Percentiles rank a stretch among this genome's conserved stretches.
Evolutionary conservation across 53 echinoderm and acorn worm genomes (phyloP).

Genomic region (Astropecten irregularis): DNA sequence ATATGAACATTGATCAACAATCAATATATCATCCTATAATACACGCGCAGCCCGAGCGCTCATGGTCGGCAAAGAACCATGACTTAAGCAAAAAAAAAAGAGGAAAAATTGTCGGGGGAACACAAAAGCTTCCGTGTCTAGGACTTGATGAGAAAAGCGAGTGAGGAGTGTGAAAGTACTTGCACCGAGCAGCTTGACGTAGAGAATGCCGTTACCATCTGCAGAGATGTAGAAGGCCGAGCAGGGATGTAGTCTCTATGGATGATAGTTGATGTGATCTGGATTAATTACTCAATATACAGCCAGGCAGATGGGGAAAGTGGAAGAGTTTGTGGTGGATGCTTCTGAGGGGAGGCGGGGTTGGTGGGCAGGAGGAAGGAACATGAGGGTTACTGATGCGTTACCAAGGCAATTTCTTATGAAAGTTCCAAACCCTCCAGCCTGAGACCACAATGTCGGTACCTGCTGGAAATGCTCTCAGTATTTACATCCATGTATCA

Average conservation of each 20-base stretch:
- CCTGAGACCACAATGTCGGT: too few species aligned
- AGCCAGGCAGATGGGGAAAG: not conserved
- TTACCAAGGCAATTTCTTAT: too few species aligned
- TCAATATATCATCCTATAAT: conserved; percentile 21
- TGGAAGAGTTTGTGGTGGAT: not conserved
- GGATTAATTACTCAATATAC: not conserved
- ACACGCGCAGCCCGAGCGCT: not conserved
- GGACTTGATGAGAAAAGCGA: conserved; percentile 37
- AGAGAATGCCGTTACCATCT: too few species aligned
- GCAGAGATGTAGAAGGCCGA: too few species aligned
- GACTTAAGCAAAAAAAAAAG: not conserved
- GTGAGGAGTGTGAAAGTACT: conserved; percentile 4
- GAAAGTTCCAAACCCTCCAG: too few species aligned
- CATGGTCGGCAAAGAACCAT: too few species aligned
- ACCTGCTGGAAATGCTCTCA: too few species aligned
- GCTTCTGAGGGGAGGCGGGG: not conserved
- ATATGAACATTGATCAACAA: conserved; percentile 40
- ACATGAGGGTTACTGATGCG: not conserved
- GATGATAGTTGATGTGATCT: conserved; percentile 1
- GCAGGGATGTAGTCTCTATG: conserved; percentile 19
- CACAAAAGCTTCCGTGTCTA: conserved; percentile 26
- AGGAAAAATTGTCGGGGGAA: conserved; percentile 4
- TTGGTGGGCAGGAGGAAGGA: not conserved
- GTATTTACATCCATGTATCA: too few species aligned
- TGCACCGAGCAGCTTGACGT: too few species aligned